Evolutionary conservation across 2,797 vertebrate genomes (phyloP).

Genomic region (Chromobotia macracanthus): DNA sequence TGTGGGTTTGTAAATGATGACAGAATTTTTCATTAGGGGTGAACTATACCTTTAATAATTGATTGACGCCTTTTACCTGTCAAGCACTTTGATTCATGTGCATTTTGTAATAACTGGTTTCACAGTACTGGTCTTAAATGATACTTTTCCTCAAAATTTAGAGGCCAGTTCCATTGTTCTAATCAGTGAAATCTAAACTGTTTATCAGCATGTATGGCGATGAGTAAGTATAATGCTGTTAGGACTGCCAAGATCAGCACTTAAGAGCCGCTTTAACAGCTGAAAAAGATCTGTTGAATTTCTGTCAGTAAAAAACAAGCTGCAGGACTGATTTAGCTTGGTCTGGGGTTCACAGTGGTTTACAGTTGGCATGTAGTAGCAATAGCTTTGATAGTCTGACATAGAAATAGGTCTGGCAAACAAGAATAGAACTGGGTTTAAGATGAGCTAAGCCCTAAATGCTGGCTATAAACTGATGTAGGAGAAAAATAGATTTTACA

Average conservation of each 20-base stretch:
- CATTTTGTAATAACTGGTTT: slow-evolving; percentile 8
- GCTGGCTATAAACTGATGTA: background rate
- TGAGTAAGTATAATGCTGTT: slow-evolving; percentile 38
- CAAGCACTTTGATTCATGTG: slow-evolving; percentile 32
- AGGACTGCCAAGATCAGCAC: slow-evolving; percentile 20
- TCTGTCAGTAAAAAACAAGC: slow-evolving; percentile 22
- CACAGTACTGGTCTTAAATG: slow-evolving; percentile 39
- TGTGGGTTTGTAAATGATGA: background rate
- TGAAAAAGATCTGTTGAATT: slow-evolving; percentile 30
- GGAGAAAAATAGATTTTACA: slow-evolving; percentile 38
- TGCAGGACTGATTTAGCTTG: slow-evolving; percentile 21
- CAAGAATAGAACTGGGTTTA: slow-evolving; percentile 10
- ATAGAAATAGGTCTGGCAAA: slow-evolving; percentile 22
- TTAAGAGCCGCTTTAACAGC: slow-evolving; percentile 36
- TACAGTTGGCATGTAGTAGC: slow-evolving; percentile 5
- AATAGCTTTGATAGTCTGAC: slow-evolving; percentile 26
- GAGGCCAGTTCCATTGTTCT: slow-evolving; percentile 29
- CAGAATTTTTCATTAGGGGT: background rate
- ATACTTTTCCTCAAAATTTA: slow-evolving; percentile 34
- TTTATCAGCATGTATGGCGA: slow-evolving; percentile 50
- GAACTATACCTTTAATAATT: slow-evolving; percentile 17
- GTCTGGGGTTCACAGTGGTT: slow-evolving; percentile 42
- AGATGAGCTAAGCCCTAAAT: slow-evolving; percentile 21
- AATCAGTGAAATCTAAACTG: slow-evolving; percentile 34
- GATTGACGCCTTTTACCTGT: slow-evolving; percentile 28